These are phyloP conservation scores for Todiramphus saurophagus DNA, from an alignment of 2,113 vertebrate species.

Conservation along the genomic window DNA sequence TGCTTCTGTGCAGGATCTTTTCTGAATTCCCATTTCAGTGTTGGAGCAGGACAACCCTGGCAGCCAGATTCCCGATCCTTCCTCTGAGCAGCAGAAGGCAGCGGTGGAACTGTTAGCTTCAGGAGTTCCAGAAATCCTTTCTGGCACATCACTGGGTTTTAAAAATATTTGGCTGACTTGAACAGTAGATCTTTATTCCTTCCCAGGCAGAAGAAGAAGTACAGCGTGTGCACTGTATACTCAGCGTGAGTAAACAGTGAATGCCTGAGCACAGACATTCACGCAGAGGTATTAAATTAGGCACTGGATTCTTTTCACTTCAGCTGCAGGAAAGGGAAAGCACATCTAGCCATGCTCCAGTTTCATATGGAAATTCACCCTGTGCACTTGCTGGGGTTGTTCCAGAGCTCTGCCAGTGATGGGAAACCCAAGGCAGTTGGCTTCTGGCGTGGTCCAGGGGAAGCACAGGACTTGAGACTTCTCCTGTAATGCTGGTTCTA, in stretches of 20 bases:
- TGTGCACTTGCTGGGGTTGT: not conserved
- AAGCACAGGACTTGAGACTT: not conserved
- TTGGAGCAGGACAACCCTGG: not conserved
- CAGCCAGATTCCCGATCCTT: not conserved
- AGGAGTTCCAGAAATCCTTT: not conserved
- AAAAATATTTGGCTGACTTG: conserved; percentile 36
- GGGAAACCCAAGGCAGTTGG: not conserved
- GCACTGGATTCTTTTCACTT: not conserved
- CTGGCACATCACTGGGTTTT: not conserved
- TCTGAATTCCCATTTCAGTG: not conserved
- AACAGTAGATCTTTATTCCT: conserved; percentile 60
- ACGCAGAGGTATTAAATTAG: not conserved
- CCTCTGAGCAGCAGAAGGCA: not conserved
- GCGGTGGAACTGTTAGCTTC: not conserved
- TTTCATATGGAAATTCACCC: not conserved
- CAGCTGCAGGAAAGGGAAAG: not conserved
- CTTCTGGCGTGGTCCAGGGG: not conserved
- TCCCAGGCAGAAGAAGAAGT: conserved; percentile 21
- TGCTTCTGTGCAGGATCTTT: not conserved
- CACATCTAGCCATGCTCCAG: not conserved
- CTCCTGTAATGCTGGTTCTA: not conserved
- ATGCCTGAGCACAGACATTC: not conserved
- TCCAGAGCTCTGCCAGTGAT: not conserved
- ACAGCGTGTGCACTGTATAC: conserved; percentile 26
- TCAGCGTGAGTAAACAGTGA: conserved; percentile 38